Evolutionary conservation across 2,888 invertebrate species (phyloP), one percentile per base, ranked within the genome.

Genomic region (Lithodes maja): DNA sequence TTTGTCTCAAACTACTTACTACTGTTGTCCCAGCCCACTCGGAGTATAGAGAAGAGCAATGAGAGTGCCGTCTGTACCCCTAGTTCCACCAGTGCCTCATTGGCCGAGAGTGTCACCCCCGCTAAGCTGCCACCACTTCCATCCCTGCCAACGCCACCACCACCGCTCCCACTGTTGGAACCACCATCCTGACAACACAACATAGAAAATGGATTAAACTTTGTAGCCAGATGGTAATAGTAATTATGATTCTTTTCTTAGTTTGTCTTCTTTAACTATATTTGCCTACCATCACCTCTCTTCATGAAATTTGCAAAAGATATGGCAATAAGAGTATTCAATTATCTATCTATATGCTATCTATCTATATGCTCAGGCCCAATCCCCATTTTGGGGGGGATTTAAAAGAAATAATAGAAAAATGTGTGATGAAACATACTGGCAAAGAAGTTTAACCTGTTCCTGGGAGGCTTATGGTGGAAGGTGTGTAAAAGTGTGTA

Each of bases 61-160:
- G 94, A 95, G 3, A 96, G 93, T 0, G 95, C 95, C 74, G 95
- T 95, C 93, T 95, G 95, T 1, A 96, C 95, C 3, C 95, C 95
- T 92, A 96, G 94, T 93, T 95, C 95, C 78, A 96, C 93, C 85
- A 96, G 93, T 1, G 95, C 95, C 92, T 95, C 94, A 69, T 93
- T 89, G 9, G 89, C 89, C 1, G 89, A 89, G 3, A 86, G 82
- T n/a, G 89, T 93, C 53, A 93, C 93, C 50, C 92, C 85, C 49
- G 15, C 71, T 5, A 12, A 5, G n/a, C n/a, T 17, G 3, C 71
- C 71, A n/a, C 17, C 71, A 12, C 71, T 71, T 2, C n/a, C 17
- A 1, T 17, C 71, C 1, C 1, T 17, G 1, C 71, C 71, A 71
- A 12, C 17, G 71, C 71, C 71, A n/a, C 12, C 17, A n/a, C 71